Percentiles rank a stretch among this genome's conserved stretches.
phyloP scores from a whole-genome alignment of 2,797 vertebrate genomes.

The Liasis olivaceus region DNA sequence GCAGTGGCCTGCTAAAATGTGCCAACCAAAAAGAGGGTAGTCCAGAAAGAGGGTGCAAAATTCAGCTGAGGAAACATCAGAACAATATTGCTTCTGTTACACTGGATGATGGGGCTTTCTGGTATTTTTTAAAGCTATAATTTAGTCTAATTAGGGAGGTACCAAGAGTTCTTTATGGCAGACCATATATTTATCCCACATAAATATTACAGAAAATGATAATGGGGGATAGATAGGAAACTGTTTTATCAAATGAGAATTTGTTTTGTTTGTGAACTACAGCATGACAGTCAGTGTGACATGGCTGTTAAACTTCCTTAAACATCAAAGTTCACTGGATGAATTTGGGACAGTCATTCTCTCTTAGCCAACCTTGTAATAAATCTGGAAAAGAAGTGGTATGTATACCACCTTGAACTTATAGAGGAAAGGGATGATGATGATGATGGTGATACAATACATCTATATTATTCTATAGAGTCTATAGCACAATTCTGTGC shows the following conservation, averaged over 20 bases:
- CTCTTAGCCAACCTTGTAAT: not conserved
- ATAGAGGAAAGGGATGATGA: not conserved
- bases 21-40: conserved; percentile 2
- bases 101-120: not conserved
- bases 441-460: not conserved
- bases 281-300: not conserved
- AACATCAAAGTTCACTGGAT: not conserved
- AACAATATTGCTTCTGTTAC: not conserved
- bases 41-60: conserved; percentile 14
- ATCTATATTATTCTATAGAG: not conserved
- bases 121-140: conserved; percentile 4
- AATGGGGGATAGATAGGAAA: not conserved
- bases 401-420: not conserved
- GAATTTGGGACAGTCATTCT: not conserved
- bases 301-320: not conserved
- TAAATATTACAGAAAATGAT: not conserved
- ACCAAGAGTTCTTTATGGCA: not conserved
- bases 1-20: conserved; percentile 7
- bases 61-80: conserved; percentile 4
- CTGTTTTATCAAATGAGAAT: not conserved
- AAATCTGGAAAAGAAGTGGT: not conserved
- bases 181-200: not conserved
- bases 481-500: not conserved
- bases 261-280: not conserved
- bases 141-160: not conserved